A percentile compares a stretch with the other conserved stretches of the same genome.
Evolutionary conservation across 2,113 vertebrate genomes (phyloP).

Genomic region (Leucosticte australis): DNA sequence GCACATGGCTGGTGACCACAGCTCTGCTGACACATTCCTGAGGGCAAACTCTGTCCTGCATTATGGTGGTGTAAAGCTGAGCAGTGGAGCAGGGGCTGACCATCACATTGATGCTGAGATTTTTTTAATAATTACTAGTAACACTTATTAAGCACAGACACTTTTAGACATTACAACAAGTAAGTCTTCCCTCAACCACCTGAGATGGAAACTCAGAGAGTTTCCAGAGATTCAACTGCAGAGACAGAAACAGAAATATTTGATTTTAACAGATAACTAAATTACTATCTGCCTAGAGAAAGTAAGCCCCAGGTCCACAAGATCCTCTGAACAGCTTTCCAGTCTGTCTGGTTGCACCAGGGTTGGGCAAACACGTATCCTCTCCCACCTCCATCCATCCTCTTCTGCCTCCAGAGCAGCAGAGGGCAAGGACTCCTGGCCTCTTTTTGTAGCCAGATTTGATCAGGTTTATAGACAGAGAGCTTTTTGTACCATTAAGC

Average conservation of each 20-base stretch:
- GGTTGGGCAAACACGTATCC: neutral
- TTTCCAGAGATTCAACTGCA: neutral
- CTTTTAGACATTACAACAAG: neutral
- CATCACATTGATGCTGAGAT: accelerated
- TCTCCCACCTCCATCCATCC: neutral
- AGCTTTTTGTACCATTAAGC: neutral
- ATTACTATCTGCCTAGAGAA: neutral
- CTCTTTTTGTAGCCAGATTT: neutral
- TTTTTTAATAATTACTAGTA: neutral
- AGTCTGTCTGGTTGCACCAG: neutral
- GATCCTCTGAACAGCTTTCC: neutral
- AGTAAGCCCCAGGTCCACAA: neutral
- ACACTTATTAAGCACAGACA: neutral
- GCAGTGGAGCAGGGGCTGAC: neutral
- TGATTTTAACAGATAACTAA: neutral
- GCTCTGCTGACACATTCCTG: neutral
- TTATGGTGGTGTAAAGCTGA: neutral
- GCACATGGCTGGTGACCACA: neutral
- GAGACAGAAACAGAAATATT: neutral
- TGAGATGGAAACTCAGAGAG: neutral
- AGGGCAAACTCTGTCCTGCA: neutral
- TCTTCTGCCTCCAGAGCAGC: neutral
- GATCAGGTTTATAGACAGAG: neutral
- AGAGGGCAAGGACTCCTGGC: neutral
- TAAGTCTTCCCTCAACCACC: neutral